Base-by-base conservation (phyloP, 2,888 invertebrate species). In the Linnaemya tessellans region DNA sequence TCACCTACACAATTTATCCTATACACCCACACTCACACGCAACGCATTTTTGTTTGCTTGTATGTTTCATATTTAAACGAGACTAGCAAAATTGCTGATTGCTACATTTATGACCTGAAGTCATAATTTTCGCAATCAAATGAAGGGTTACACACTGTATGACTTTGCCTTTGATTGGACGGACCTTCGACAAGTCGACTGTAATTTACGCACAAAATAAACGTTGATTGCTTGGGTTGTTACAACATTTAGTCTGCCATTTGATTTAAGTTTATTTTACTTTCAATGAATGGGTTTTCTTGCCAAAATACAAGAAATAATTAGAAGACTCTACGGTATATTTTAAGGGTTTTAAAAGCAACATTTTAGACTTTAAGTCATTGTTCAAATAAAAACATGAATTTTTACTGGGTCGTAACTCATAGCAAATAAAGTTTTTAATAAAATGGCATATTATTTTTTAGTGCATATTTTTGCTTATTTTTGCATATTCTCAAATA, bases 61-160 rank as follows among this genome's bases (percentile, higher is more conserved):
- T 41, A 46, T 22, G 54, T 38, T 3, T 9, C 25, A 15, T 11
- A 18, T n/a, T 30, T 25, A 58, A 58, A 30, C 20, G 64, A 51
- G 43, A 54, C 30, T 46, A 30, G 67, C 71, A 71, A 75, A 67
- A 81, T 75, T 81, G 73, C 70, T 84, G 84, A 84, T 84, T 84
- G 80, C 77, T 80, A 71, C 84, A 77, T 84, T 84, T 84, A 84
- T 84, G 80, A 84, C 84, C 84, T 80, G 80, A 75, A 84, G 84
- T 84, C 84, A 84, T 84, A 84, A 84, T 77, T 84, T 84, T 56
- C 46, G 13, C 20, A 20, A 22, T 56, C 43, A 54, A 56, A 80
- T 20, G 41, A 54, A 79, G 83, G 83, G 83, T 83, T 83, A 78
- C 58, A 38, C 30, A 30, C 30, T 30, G 8, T 7, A 11, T 46